These are phyloP conservation scores for Campopleginae sp. DNA, from an alignment of 2,888 invertebrate species.

Conservation along the genomic window DNA sequence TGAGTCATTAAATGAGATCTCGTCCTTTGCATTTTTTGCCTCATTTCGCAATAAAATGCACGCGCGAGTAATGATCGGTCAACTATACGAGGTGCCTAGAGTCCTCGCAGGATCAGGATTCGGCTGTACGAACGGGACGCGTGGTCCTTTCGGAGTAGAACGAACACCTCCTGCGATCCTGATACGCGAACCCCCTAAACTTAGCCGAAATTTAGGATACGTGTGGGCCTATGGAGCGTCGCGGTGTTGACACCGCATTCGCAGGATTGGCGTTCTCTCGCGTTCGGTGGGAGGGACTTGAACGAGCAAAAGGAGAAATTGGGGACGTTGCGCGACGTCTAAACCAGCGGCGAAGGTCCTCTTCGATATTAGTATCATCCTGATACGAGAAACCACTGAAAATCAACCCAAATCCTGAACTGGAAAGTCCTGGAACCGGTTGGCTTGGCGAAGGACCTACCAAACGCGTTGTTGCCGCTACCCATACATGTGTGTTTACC, in stretches of 20 bases:
- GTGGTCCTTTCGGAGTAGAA: slow-evolving; percentile 38
- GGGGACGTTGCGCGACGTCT: slow-evolving; percentile 22
- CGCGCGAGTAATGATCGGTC: neutral
- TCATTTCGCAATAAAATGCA: neutral
- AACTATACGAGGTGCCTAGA: neutral
- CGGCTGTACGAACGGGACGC: slow-evolving; percentile 3
- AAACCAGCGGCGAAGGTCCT: slow-evolving; percentile 27
- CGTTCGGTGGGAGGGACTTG: slow-evolving; percentile 16
- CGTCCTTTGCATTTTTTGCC: neutral
- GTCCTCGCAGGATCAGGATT: slow-evolving; percentile 29
- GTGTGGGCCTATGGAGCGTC: slow-evolving; percentile 29
- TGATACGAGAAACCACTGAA: slow-evolving; percentile 77
- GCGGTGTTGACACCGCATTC: slow-evolving; percentile 24
- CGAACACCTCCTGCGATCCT: slow-evolving; percentile 72
- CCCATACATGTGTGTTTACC: neutral
- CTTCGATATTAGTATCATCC: slow-evolving; percentile 70
- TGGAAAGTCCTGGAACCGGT: slow-evolving; percentile 58
- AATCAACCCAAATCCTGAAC: slow-evolving; percentile 75
- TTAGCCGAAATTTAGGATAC: slow-evolving; percentile 77
- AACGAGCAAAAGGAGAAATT: slow-evolving; percentile 44
- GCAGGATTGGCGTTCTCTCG: slow-evolving; percentile 22
- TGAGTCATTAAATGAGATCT: neutral
- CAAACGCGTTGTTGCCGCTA: slow-evolving; percentile 8
- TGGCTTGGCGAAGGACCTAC: slow-evolving; percentile 65
- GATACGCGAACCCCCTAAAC: slow-evolving; percentile 79